Evolutionary conservation across 2,888 invertebrate genomes (phyloP).

Genomic region (Sycophila texana): DNA sequence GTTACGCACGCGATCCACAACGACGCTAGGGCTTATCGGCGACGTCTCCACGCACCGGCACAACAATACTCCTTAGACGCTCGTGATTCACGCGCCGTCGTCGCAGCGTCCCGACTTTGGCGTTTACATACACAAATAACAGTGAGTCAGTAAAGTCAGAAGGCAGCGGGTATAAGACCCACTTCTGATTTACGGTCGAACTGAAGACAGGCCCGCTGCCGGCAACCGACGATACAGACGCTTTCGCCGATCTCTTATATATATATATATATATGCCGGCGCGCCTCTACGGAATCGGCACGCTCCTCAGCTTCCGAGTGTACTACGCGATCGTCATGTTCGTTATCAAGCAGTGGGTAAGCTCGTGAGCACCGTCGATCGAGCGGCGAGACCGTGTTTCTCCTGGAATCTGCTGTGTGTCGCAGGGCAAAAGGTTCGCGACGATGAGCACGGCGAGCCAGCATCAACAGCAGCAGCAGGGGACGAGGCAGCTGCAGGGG

Average conservation of each 20-base stretch:
- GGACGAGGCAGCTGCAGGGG: no score
- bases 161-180: no score
- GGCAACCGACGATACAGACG: no score
- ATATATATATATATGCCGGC: not conserved
- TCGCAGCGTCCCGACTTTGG: not conserved
- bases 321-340: conserved; percentile 32
- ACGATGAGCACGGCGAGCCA: not conserved
- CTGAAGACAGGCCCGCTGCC: no score
- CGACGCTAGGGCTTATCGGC: no score
- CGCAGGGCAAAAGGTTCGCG: conserved; percentile 21
- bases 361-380: not conserved
- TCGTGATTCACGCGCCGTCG: not conserved
- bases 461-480: no score
- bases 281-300: not conserved
- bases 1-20: no score
- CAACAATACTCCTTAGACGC: not conserved
- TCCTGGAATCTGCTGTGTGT: not conserved
- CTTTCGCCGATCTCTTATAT: conserved; percentile 3
- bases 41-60: not conserved
- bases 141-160: conserved; percentile 32
- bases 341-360: conserved; percentile 45
- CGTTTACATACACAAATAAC: conserved; percentile 5
- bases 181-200: not conserved
- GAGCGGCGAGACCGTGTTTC: no score
- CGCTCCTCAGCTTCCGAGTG: not conserved